Percentiles rank a stretch among this genome's conserved stretches.
Evolutionary conservation across 2,888 invertebrate species (phyloP).

Genomic region (Troilus luridus): DNA sequence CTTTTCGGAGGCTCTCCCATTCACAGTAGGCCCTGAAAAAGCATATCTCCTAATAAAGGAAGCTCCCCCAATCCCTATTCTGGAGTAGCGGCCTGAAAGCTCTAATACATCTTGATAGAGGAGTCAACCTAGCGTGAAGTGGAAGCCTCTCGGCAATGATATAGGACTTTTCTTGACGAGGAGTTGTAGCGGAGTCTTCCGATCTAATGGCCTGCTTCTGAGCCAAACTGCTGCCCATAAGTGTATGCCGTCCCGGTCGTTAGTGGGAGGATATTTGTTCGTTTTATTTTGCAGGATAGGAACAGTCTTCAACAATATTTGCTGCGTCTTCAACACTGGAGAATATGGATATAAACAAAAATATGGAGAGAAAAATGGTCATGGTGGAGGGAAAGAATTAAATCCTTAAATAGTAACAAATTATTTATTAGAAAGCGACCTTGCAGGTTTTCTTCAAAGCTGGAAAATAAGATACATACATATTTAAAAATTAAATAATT

Average conservation of each 20-base stretch:
- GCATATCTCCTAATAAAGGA: slow-evolving; percentile 13
- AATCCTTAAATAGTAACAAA: too few species aligned
- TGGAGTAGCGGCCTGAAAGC: background rate
- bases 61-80: background rate
- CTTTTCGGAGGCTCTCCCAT: background rate
- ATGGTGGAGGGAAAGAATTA: too few species aligned
- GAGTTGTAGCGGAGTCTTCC: background rate
- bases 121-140: slow-evolving; percentile 23
- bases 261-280: background rate
- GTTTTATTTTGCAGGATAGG: background rate
- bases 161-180: slow-evolving; percentile 3
- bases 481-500: too few species aligned
- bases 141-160: background rate
- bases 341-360: too few species aligned
- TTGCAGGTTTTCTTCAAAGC: too few species aligned
- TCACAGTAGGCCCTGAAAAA: background rate
- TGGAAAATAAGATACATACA: too few species aligned
- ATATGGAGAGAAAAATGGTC: too few species aligned
- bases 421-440: too few species aligned
- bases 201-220: background rate
- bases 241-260: background rate
- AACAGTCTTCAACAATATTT: background rate
- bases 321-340: background rate
- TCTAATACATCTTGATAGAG: slow-evolving; percentile 36
- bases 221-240: background rate